Conservation (phyloP, 2,797 vertebrate genomes). For the Danio jaintianensis region DNA sequence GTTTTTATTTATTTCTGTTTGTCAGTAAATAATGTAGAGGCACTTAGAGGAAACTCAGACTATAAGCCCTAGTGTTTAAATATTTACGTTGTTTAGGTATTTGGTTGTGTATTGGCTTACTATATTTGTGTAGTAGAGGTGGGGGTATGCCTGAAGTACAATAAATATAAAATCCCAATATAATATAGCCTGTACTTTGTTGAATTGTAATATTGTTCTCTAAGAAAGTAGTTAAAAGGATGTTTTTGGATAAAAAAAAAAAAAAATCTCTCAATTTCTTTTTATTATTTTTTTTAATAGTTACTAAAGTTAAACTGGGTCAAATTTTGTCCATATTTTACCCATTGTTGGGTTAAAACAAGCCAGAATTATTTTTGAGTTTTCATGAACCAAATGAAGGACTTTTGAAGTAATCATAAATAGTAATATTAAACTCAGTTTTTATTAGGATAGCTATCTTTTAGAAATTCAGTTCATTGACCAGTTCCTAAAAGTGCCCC, state of each 20-base stretch:
- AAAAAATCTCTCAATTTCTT: too few species aligned
- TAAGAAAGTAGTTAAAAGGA: neutral
- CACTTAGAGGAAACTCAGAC: constrained; percentile 32
- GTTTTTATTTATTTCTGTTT: constrained; percentile 40
- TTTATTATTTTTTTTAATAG: too few species aligned
- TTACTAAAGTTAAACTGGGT: too few species aligned
- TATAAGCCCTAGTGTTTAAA: constrained; percentile 27
- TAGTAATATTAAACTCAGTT: too few species aligned
- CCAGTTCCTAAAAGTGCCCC: too few species aligned
- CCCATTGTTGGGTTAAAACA: too few species aligned
- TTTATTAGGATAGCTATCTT: too few species aligned
- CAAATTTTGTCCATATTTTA: too few species aligned
- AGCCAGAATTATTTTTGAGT: too few species aligned
- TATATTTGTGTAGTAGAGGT: constrained; percentile 1
- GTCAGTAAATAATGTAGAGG: constrained; percentile 41
- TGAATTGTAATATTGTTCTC: neutral
- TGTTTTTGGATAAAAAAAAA: neutral
- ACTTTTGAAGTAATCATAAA: too few species aligned
- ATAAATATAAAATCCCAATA: neutral
- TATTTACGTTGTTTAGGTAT: constrained; percentile 36
- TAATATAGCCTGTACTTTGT: neutral
- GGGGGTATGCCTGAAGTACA: neutral
- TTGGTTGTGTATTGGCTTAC: neutral
- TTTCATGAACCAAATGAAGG: too few species aligned
- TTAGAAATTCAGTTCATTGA: too few species aligned